A percentile compares a stretch with the other conserved stretches of the same genome.
phyloP scores from a whole-genome alignment of 2,888 invertebrate species.

The Ceratothoa steindachneri region DNA sequence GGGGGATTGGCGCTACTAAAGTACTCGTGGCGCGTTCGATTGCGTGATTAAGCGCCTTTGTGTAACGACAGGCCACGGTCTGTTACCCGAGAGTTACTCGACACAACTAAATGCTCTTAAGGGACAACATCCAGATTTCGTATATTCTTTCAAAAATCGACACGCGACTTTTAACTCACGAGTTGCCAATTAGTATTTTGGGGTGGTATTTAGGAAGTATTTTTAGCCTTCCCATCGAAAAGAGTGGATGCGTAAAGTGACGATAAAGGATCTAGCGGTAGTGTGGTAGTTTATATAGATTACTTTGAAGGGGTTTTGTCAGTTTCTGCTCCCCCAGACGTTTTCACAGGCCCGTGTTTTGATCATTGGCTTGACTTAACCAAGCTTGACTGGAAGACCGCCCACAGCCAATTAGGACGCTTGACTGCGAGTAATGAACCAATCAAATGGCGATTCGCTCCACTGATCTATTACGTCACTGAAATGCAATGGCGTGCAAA shows the following conservation, averaged over 20 bases:
- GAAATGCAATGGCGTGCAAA: slow-evolving; percentile 1
- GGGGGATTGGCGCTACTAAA: too few species aligned
- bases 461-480: slow-evolving; percentile 8
- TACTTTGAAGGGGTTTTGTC: too few species aligned
- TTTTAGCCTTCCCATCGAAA: neutral
- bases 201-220: too few species aligned
- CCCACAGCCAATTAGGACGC: slow-evolving; percentile 10
- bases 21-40: too few species aligned
- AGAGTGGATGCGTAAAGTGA: neutral
- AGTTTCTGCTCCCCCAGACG: too few species aligned
- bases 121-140: neutral
- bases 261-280: too few species aligned
- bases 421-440: neutral
- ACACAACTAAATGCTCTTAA: neutral
- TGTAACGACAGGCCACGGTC: neutral
- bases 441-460: slow-evolving; percentile 5
- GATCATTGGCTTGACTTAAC: neutral
- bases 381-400: neutral
- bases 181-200: neutral
- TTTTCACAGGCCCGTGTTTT: too few species aligned
- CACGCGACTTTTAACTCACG: neutral
- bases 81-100: neutral
- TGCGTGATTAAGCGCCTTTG: neutral
- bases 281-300: too few species aligned
- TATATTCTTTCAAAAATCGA: slow-evolving; percentile 2